phyloP scores from a whole-genome alignment of 2,113 vertebrate species.

The Silurus glanis region DNA sequence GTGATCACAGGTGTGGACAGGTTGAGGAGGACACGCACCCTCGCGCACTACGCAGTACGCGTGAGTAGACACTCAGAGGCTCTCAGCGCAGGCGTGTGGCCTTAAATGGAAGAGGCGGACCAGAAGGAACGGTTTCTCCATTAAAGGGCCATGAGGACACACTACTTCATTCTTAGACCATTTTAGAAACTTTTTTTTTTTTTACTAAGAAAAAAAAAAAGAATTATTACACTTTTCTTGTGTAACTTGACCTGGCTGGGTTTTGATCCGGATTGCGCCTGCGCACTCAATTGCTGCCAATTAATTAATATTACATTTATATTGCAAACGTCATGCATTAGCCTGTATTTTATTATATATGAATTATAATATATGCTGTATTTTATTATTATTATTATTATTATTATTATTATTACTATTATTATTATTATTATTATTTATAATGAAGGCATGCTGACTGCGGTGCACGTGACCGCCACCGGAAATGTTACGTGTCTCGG shows the following conservation, averaged over 20 bases:
- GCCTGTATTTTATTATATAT: too few relatives aligned
- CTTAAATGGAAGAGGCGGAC: constrained; percentile 60
- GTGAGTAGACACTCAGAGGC: too few relatives aligned
- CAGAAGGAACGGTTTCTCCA: constrained; percentile 29
- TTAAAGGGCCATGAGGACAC: constrained; percentile 54
- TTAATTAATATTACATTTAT: too few relatives aligned
- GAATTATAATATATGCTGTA: neutral
- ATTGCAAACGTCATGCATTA: too few relatives aligned
- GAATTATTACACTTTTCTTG: neutral
- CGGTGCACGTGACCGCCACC: neutral
- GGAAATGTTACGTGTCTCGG: neutral
- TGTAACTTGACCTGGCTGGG: neutral
- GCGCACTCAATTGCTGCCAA: neutral
- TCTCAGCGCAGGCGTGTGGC: constrained; percentile 34
- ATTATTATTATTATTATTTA: neutral
- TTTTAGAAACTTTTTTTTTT: neutral
- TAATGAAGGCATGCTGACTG: neutral
- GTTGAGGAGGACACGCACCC: neutral
- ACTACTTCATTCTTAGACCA: neutral
- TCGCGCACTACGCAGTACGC: neutral
- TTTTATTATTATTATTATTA: neutral
- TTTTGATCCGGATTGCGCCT: neutral
- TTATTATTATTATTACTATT: neutral
- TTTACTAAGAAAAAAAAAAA: neutral
- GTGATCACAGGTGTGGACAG: neutral